These are phyloP conservation scores for Mizuhopecten yessoensis DNA, from an alignment of 1,140 invertebrate genomes.

Conservation along the genomic window DNA sequence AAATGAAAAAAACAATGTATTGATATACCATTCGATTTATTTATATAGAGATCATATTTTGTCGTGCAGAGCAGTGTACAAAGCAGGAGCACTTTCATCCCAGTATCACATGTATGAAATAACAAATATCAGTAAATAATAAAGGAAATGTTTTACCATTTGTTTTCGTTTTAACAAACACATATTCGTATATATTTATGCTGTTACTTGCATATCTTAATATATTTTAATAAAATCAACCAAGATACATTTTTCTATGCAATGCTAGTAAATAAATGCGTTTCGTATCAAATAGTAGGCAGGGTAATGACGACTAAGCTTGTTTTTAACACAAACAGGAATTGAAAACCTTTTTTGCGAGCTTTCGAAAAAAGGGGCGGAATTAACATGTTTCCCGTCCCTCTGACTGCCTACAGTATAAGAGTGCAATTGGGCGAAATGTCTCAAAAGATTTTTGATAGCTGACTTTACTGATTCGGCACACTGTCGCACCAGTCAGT, in stretches of 20 bases:
- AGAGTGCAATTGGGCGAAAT: too few species aligned
- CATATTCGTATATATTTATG: neutral
- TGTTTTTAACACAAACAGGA: too few species aligned
- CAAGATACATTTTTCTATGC: too few species aligned
- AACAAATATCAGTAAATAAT: neutral
- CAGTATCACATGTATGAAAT: neutral
- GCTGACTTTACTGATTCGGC: too few species aligned
- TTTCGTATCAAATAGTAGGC: too few species aligned
- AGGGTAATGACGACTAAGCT: too few species aligned
- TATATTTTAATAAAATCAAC: too few species aligned
- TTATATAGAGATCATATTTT: neutral
- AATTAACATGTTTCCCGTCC: too few species aligned
- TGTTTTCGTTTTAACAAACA: neutral
- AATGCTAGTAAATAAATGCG: too few species aligned
- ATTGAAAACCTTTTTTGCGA: neutral
- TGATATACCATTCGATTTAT: constrained; percentile 22
- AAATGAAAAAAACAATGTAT: neutral
- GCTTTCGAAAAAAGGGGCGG: neutral
- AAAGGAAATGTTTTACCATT: neutral
- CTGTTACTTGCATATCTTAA: neutral
- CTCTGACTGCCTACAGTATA: too few species aligned
- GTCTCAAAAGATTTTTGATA: too few species aligned
- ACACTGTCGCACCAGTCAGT: too few species aligned
- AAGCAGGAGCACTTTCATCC: neutral
- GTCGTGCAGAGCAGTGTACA: neutral